These are phyloP conservation scores for Melangyna quadrimaculata DNA, from an alignment of 2,888 invertebrate species.

Conservation along the genomic window DNA sequence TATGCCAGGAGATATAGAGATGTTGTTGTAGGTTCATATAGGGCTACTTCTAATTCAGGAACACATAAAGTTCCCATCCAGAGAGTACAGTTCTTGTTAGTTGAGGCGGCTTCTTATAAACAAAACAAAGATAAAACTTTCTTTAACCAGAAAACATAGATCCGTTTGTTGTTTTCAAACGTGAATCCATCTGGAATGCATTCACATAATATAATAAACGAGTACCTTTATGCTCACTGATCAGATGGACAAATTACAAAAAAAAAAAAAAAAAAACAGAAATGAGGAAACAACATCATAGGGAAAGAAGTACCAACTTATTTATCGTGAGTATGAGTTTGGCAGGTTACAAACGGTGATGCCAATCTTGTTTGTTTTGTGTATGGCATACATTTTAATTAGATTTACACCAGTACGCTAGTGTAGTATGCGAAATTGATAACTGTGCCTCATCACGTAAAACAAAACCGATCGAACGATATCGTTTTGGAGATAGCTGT, in stretches of 20 bases:
- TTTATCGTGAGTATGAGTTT: slow-evolving; percentile 28
- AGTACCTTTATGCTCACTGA: slow-evolving; percentile 28
- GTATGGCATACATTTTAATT: too few species aligned
- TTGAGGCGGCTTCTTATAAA: slow-evolving; percentile 41
- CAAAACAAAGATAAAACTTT: slow-evolving; percentile 43
- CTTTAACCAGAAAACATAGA: slow-evolving; percentile 44
- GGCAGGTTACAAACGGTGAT: slow-evolving; percentile 12
- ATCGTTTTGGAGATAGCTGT: too few species aligned
- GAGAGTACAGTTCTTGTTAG: not conserved
- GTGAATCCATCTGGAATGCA: slow-evolving; percentile 47
- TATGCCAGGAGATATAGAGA: slow-evolving; percentile 39
- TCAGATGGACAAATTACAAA: slow-evolving; percentile 48
- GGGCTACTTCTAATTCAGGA: not conserved
- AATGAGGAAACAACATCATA: slow-evolving; percentile 9
- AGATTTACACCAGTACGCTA: too few species aligned
- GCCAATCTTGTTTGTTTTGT: slow-evolving; percentile 34
- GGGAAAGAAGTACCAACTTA: slow-evolving; percentile 5
- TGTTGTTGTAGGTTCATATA: slow-evolving; percentile 15
- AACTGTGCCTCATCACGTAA: too few species aligned
- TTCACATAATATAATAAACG: slow-evolving; percentile 17
- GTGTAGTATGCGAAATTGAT: too few species aligned
- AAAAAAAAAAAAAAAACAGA: not conserved
- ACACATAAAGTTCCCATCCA: slow-evolving; percentile 32
- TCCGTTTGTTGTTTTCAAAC: slow-evolving; percentile 49
- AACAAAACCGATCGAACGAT: too few species aligned